Conservation (phyloP, 2,113 vertebrate species). For the Cololabis saira region DNA sequence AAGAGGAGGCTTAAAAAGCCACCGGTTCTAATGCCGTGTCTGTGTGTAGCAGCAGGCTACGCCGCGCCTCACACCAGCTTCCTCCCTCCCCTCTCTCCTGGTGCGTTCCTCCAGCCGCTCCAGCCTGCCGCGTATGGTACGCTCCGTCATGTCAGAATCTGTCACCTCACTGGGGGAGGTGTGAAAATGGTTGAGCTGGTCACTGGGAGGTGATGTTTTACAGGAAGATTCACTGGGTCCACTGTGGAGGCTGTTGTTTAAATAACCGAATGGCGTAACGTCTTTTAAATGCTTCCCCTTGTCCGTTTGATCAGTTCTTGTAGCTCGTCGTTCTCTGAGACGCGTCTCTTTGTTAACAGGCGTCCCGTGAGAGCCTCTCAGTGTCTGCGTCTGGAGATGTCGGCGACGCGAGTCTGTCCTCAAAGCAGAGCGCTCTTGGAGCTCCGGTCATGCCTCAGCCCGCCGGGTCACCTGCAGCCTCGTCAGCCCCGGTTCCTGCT, state of each 20-base stretch:
- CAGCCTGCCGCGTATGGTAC: constrained; percentile 63
- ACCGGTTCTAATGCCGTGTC: constrained; percentile 37
- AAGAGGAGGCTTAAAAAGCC: neutral
- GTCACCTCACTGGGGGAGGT: constrained; percentile 25
- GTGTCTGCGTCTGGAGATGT: constrained; percentile 82
- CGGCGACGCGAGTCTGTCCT: constrained; percentile 87
- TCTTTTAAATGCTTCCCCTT: too few species aligned
- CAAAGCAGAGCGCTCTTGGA: constrained; percentile 88
- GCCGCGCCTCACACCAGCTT: constrained; percentile 69
- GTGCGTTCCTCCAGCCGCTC: constrained; percentile 77
- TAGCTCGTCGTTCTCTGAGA: neutral
- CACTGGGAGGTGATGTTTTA: constrained; percentile 19
- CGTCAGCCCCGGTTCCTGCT: constrained; percentile 69
- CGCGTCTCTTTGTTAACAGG: constrained; percentile 39
- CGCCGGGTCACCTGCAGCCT: constrained; percentile 71
- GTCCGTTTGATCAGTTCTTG: too few species aligned
- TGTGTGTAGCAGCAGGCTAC: constrained; percentile 67
- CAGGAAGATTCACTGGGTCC: neutral
- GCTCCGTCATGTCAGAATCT: constrained; percentile 10
- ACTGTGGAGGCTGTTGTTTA: neutral
- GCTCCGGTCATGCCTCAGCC: constrained; percentile 88
- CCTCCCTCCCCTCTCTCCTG: constrained; percentile 79
- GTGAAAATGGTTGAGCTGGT: constrained; percentile 17
- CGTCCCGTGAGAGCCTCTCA: constrained; percentile 76
- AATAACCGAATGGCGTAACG: too few species aligned